phyloP scores from a whole-genome alignment of 2,113 vertebrate species.

The Micronycteris hirsuta region DNA sequence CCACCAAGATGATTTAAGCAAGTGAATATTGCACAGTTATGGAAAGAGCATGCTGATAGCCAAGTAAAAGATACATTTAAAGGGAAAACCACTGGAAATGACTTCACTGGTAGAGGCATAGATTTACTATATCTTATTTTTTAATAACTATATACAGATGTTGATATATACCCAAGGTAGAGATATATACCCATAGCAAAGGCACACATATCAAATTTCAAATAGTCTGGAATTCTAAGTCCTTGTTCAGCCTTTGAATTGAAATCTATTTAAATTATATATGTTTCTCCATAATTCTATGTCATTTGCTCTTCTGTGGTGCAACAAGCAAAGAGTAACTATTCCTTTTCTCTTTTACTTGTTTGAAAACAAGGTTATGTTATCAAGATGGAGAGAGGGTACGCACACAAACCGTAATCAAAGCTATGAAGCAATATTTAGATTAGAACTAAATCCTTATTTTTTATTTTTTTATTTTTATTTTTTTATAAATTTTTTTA shows the following conservation, averaged over 20 bases:
- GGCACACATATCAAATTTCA: fast-evolving
- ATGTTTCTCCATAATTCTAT: background rate
- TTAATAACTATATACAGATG: background rate
- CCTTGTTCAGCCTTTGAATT: background rate
- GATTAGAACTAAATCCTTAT: background rate
- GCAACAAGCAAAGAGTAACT: background rate
- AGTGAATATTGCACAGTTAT: background rate
- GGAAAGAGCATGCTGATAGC: background rate
- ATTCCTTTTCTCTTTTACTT: background rate
- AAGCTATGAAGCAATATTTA: background rate
- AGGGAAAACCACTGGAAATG: background rate
- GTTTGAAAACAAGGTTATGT: background rate
- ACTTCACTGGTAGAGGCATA: background rate
- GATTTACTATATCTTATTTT: background rate
- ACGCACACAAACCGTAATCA: background rate
- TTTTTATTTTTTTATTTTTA: background rate
- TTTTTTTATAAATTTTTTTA: too few relatives aligned
- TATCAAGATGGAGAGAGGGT: background rate
- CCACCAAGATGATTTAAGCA: background rate
- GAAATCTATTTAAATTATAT: background rate
- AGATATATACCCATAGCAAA: background rate
- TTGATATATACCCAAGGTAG: background rate
- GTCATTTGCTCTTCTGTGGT: background rate
- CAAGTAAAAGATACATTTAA: background rate
- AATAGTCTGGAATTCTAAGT: background rate